Base-by-base conservation (phyloP, 2,113 vertebrate species). In the Oryzias javanicus region DNA sequence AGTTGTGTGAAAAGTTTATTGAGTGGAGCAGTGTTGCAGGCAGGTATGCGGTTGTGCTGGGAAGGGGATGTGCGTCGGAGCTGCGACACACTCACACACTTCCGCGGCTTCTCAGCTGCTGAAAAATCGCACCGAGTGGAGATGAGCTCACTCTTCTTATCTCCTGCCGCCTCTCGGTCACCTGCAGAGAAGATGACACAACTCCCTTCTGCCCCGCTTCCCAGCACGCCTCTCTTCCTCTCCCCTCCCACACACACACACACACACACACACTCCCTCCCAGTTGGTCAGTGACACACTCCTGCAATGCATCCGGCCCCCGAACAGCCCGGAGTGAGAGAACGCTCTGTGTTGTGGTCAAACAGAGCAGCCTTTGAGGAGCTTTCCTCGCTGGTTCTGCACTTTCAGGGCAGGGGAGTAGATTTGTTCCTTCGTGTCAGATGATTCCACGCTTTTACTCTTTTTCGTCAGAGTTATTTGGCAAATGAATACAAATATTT, bases 61-160 rank as follows among this genome's bases (percentile, higher is more conserved):
- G 29, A 48, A 16, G 19, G 15, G 14, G 45, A 47, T 47, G 50
- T 60, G 20, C 15, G 3, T 44, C 4, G 17, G 14, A 47, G 53
- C 54, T 7, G n/a, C 48, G 62, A 65, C 53, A 20, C 53, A 65
- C n/a, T n/a, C 59, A 20, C 52, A 65, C 59, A 2, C 45, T 46
- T 51, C 50, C 56, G 45, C 68, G 60, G 46, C 48, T 69, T 59
- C 71, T 56, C 49, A 60, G 56, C 55, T 55, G 29, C 42, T 41
- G 18, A 13, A 51, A n/a, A 20, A 74, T 59, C 60, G 64, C 51
- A 47, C 55, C 14, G 7, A 59, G 56, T 0, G 54, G 71, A 67
- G 69, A 69, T 72, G 60, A 77, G 55, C 73, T 79, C 79, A 76
- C 41, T 55, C 49, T 62, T 41, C 48, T 72, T 57, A 55, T 18